Conservation (phyloP, 2,888 invertebrate species). For the Thymelicus lineola region DNA sequence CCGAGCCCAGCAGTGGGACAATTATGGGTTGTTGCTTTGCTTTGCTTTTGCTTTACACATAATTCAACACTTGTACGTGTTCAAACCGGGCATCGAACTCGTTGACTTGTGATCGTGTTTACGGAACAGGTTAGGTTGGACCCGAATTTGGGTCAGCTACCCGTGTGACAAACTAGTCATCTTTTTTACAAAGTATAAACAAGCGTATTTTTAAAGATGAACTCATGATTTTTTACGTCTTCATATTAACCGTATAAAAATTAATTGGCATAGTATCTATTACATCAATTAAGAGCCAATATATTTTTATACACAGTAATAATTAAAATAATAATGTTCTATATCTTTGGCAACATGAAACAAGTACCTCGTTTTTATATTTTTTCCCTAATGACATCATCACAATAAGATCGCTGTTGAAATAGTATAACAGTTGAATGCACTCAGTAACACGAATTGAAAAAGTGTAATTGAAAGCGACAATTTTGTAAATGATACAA, state of each 20-base stretch:
- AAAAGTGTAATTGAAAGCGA: neutral
- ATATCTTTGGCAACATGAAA: neutral
- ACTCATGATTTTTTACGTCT: neutral
- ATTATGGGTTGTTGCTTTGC: too few relatives aligned
- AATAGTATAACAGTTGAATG: constrained; percentile 11
- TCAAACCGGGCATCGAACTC: constrained; percentile 52
- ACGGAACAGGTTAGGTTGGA: constrained; percentile 62
- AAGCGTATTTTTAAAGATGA: constrained; percentile 27
- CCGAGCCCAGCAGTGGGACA: too few relatives aligned
- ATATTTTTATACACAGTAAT: too few relatives aligned
- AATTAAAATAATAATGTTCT: neutral
- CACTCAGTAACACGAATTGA: neutral
- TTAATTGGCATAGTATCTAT: neutral
- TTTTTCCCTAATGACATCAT: neutral
- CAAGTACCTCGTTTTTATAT: too few relatives aligned
- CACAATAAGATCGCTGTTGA: neutral
- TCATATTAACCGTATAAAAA: neutral
- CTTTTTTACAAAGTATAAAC: constrained; percentile 24
- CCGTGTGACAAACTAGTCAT: constrained; percentile 44
- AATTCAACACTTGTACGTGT: constrained; percentile 53
- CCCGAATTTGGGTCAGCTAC: constrained; percentile 39
- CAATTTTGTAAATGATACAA: constrained; percentile 8
- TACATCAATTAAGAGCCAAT: neutral
- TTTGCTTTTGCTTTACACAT: too few relatives aligned
- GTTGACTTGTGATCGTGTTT: constrained; percentile 55